Base-by-base conservation (phyloP, 2,888 invertebrate genomes). In the Latheticus oryzae region DNA sequence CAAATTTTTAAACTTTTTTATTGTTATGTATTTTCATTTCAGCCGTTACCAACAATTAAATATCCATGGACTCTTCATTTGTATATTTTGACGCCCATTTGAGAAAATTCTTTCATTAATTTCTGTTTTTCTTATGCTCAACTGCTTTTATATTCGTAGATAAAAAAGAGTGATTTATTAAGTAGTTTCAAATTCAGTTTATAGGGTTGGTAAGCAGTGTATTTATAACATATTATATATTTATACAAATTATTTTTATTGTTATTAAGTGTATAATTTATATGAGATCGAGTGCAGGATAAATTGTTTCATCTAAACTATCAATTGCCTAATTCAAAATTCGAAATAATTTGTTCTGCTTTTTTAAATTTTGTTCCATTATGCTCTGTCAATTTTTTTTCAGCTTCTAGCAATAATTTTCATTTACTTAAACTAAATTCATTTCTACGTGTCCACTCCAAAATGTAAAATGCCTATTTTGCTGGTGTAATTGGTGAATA, bases 351-450 rank as follows among this genome's bases (percentile, higher is more conserved):
- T 15, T 38, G 28, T 38, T 47, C 38, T 52, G 43, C 33, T 13
- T 12, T 24, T 43, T 23, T 47, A 26, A 9, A 30, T 35, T 50
- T 23, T 47, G 11, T 56, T 43, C 21, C 32, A 12, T 43, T 33
- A 12, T 4, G 2, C 28, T 19, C 17, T 35, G 35, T 15, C 23
- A 19, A 15, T 19, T 28, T 8, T 45, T 24, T 35, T 26, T 58
- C 28, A 19, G 52, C 58, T 52, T 57, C 4, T 47, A 52, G 52
- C 51, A 58, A 47, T 52, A 58, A 52, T 52, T 52, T 52, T 40
- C 28, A 15, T 30, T 35, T 50, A n/a, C n/a, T n/a, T n/a, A n/a
- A n/a, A n/a, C n/a, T n/a, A n/a, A n/a, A n/a, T n/a, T n/a, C n/a
- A n/a, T n/a, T n/a, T n/a, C n/a, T n/a, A n/a, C n/a, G n/a, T n/a